Percentiles rank a stretch among this genome's conserved stretches.
Conservation (phyloP, 2,888 invertebrate genomes). For the Geophilus truncorum region DNA sequence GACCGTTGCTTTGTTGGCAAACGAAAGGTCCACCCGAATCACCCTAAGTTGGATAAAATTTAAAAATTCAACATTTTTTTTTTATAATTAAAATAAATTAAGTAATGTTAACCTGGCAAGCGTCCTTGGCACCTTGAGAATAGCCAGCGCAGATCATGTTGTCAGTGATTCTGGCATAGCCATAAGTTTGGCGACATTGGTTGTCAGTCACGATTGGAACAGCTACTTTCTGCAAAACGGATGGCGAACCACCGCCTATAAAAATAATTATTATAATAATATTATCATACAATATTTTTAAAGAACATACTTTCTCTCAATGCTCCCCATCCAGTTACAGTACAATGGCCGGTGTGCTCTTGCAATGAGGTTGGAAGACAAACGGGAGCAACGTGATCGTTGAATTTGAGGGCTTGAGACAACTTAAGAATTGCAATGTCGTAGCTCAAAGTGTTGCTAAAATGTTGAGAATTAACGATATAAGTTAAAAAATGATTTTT, state of each 20-base stretch:
- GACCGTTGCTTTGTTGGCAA: not conserved
- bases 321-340: constrained; percentile 23
- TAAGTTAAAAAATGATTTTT: not conserved
- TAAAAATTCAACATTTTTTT: not conserved
- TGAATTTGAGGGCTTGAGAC: not conserved
- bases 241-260: not conserved
- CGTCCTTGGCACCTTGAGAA: not conserved
- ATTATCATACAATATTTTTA: not conserved
- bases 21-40: constrained; percentile 25
- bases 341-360: not conserved
- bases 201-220: not conserved
- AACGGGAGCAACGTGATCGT: not conserved
- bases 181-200: not conserved
- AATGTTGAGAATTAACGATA: not conserved
- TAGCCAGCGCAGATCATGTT: constrained; percentile 1
- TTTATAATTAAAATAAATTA: not conserved
- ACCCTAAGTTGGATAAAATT: not conserved
- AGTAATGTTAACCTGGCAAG: not conserved
- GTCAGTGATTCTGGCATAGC: not conserved
- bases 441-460: not conserved
- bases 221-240: not conserved
- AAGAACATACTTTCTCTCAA: constrained; percentile 17
- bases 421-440: constrained; percentile 1
- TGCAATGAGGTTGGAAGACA: not conserved
- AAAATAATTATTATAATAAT: not conserved